Evolutionary conservation across 64 coral and sea anemone genomes (phyloP), one percentile per base, ranked within the genome.

Genomic region (Actinia tenebrosa): DNA sequence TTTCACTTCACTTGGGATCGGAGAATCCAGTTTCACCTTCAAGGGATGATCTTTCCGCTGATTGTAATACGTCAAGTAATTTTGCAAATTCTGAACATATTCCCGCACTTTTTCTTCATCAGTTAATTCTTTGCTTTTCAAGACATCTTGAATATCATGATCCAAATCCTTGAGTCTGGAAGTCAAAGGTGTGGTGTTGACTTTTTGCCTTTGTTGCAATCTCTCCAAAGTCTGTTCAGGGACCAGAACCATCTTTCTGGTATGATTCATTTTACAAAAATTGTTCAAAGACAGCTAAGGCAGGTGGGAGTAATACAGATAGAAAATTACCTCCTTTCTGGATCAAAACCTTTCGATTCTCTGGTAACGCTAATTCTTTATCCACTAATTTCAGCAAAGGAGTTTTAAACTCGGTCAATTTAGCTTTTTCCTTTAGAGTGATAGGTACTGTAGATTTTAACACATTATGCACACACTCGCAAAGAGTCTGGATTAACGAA

Each of bases 61-160:
- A 37, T 86, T 82, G 60, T 91, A 91, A 64, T 80, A 91, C 6
- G 80, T 80, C 45, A 90, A n/a, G 63, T 90, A 90, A 60, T 80
- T 45, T 61, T 90, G 89, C 56, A 90, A 56, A 17, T 59, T 45
- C 71, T 91, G 89, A 22, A 78, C 84, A 30, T 86, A 91, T 59
- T 85, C 44, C 56, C 80, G 83, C 8, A 66, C 83, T 86, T 91
- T 86, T 20, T 91, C 83, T 53, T 91, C 89, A 69, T 86, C 71
- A 20, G 20, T 79, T 43, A 91, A 77, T 52, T 91, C 83, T 20
- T 2, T 91, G 6, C 71, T 44, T 78, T 86, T 91, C 82, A 91
- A 91, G 17, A 91, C 77, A 55, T 91, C 82, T 79, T 91, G 82
- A 45, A 90, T 90, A 84, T 85, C 89, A 77, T 53, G 16, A 90